Conservation (phyloP, 2,113 vertebrate genomes). For the Sorex araneus region DNA sequence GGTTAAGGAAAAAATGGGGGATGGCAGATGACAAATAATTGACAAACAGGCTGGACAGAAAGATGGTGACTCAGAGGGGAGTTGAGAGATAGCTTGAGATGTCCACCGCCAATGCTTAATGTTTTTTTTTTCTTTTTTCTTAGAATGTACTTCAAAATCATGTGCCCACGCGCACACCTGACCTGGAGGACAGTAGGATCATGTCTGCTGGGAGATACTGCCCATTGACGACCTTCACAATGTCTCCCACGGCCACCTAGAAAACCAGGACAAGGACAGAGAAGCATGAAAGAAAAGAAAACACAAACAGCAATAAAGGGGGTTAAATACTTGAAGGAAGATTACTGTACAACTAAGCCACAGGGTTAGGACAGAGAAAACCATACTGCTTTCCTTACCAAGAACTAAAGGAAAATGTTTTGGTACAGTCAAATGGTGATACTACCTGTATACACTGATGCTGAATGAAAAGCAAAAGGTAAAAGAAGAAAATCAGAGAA, state of each 20-base stretch:
- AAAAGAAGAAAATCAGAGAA: neutral
- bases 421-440: neutral
- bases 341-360: neutral
- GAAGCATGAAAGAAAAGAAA: slow-evolving; percentile 86
- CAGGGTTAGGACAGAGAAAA: neutral
- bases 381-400: neutral
- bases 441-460: neutral
- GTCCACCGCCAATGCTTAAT: neutral
- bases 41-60: neutral
- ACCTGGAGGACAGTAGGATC: slow-evolving; percentile 99
- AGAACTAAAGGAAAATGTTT: neutral
- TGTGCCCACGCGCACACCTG: slow-evolving; percentile 80
- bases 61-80: neutral
- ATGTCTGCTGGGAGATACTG: slow-evolving; percentile 99
- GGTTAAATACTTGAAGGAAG: neutral
- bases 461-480: neutral
- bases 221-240: slow-evolving; percentile 99
- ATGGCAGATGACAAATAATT: neutral
- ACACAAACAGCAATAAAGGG: slow-evolving; percentile 66
- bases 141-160: neutral
- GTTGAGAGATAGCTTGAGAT: neutral
- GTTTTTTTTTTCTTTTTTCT: neutral
- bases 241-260: slow-evolving; percentile 98
- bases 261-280: slow-evolving; percentile 88
- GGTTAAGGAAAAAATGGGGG: neutral